Conservation (phyloP, 2,888 invertebrate genomes). For the Pheosia tremula region DNA sequence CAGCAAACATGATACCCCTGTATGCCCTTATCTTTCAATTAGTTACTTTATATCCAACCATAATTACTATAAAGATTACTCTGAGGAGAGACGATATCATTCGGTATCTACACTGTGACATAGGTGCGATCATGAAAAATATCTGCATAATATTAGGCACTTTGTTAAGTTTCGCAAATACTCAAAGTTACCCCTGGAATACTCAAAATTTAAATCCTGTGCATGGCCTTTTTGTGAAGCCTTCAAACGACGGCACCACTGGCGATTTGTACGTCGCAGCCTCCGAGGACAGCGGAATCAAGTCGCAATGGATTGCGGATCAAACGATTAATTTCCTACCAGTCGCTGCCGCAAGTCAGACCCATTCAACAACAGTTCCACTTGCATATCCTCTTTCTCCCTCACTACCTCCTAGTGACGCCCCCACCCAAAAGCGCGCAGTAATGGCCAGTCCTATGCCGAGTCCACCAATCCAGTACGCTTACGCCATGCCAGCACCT, state of each 20-base stretch:
- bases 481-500: constrained; percentile 57
- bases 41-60: not conserved
- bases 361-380: constrained; percentile 41
- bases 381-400: constrained; percentile 42
- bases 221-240: constrained; percentile 72
- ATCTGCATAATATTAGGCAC: constrained; percentile 7
- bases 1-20: constrained; percentile 19
- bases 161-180: constrained; percentile 32
- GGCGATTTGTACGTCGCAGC: constrained; percentile 79
- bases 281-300: constrained; percentile 69
- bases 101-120: constrained; percentile 13
- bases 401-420: constrained; percentile 50
- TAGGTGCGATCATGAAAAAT: not conserved
- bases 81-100: constrained; percentile 14
- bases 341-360: constrained; percentile 42
- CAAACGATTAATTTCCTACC: constrained; percentile 68
- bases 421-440: constrained; percentile 58
- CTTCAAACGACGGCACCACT: constrained; percentile 70
- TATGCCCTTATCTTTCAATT: constrained; percentile 13
- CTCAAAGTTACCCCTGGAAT: constrained; percentile 52
- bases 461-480: constrained; percentile 60
- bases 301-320: constrained; percentile 73
- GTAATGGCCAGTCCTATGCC: constrained; percentile 51
- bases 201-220: constrained; percentile 67
- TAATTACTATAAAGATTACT: constrained; percentile 34